These are phyloP conservation scores for Harlomillsia oculata DNA, from an alignment of 1,140 invertebrate species.

Conservation along the genomic window DNA sequence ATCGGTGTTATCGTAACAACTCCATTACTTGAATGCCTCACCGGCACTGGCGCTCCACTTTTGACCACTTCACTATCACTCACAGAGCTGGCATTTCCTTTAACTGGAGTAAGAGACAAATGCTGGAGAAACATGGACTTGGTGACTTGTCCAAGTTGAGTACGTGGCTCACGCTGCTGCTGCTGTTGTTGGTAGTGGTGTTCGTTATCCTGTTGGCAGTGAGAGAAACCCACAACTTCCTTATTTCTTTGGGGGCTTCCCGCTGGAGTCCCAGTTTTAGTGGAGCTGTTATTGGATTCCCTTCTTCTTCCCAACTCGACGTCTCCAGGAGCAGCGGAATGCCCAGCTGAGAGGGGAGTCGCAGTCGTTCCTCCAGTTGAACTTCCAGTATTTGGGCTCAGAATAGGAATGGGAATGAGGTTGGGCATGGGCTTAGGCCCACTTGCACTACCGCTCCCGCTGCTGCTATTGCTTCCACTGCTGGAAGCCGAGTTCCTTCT, in stretches of 20 bases:
- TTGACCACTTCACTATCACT: background rate
- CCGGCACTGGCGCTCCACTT: background rate
- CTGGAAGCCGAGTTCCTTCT: slow-evolving; percentile 36
- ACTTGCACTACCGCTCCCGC: slow-evolving; percentile 26
- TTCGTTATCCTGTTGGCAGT: background rate
- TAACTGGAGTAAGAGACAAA: slow-evolving; percentile 39
- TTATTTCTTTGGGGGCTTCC: background rate
- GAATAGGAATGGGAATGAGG: slow-evolving; percentile 12
- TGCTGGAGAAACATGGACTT: slow-evolving; percentile 40
- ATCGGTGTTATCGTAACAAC: slow-evolving; percentile 3
- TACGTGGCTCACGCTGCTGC: slow-evolving; percentile 39
- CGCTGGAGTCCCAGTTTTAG: background rate
- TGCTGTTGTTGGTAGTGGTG: no score
- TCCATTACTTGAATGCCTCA: no score
- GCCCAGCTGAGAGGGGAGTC: background rate
- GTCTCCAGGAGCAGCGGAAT: background rate
- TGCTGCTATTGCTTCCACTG: background rate
- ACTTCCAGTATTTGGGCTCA: background rate
- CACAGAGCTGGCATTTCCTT: slow-evolving; percentile 3
- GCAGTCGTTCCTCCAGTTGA: background rate
- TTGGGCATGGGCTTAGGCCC: slow-evolving; percentile 27
- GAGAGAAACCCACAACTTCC: background rate
- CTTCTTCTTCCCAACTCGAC: background rate
- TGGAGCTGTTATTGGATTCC: background rate
- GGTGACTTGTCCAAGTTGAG: slow-evolving; percentile 41